Base-by-base conservation (phyloP, 1,140 invertebrate genomes). In the Aphaenogaster floridana region DNA sequence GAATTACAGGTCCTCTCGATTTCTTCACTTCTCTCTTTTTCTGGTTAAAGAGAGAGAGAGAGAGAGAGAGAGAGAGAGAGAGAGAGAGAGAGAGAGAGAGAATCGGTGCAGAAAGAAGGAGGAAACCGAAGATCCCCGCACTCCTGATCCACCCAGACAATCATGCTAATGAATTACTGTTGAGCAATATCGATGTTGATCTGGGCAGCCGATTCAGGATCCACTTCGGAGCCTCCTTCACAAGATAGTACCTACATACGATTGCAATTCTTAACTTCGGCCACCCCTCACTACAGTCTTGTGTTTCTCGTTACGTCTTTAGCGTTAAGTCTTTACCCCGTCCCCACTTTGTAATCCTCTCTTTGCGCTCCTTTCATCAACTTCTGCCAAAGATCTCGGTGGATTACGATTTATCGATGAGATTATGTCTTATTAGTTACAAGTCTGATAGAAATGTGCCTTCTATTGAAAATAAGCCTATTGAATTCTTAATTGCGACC, bases 111-210 rank as follows among this genome's bases (percentile, higher is more conserved):
- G 45, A 42, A 79, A 36, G 15, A 17, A 39, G 11, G 61, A 48
- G 36, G 17, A 69, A 88, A 63, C 78, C 17, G 21, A 52, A 54
- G 66, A 28, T 63, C n/a, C 68, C 2, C 59, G 52, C 64, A 48
- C 15, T 36, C 66, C 4, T 39, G 42, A 50, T 48, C 57, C 86
- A 64, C 59, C 54, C 84, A 83, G 78, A 92, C 88, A 92, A 91
- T 93, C 91, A 85, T 90, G 91, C 88, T 93, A 94, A 94, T 94
- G 92, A 93, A 94, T 93, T 93, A 93, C 86, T 88, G 88, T 83
- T 66, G 81, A 77, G 80, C 86, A 86, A 86, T 90, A 86, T 88
- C 86, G 76, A 72, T 87, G 87, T 84, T 78, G 86, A 91, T 92
- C 89, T 89, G 87, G 66, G 77, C 89, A 34, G 66, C 87, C 90